Conservation (phyloP, 2,113 vertebrate species). For the Rhinolophus sinicus region DNA sequence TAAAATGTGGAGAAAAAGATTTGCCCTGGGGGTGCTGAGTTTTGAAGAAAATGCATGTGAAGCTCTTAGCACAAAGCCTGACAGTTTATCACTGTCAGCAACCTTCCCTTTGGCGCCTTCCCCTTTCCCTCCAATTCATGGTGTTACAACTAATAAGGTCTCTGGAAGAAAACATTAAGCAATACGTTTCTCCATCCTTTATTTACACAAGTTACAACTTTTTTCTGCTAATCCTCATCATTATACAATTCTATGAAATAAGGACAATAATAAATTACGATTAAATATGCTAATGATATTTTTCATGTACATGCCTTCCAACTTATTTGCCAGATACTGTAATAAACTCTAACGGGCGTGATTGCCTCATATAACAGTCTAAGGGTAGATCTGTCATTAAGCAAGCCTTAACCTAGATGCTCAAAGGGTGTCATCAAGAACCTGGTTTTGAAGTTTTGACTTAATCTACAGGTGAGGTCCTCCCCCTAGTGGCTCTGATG, state of each 20-base stretch:
- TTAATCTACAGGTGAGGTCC: background rate
- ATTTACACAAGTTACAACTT: conserved; percentile 6
- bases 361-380: background rate
- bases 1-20: background rate
- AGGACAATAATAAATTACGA: background rate
- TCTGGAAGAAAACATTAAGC: background rate
- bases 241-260: background rate
- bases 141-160: background rate
- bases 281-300: background rate
- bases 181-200: background rate
- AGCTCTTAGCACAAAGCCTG: background rate
- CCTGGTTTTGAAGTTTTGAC: background rate
- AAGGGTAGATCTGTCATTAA: background rate
- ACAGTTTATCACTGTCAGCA: background rate
- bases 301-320: background rate
- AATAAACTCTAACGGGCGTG: background rate
- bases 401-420: background rate
- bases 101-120: background rate
- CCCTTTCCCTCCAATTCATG: background rate
- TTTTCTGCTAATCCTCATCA: background rate
- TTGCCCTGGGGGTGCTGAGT: background rate
- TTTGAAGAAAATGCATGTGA: conserved; percentile 9
- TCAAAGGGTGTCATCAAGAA: background rate
- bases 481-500: background rate
- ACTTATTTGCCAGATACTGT: background rate